Conservation (phyloP, 2,888 invertebrate genomes). For the Eucriotettix oculatus region DNA sequence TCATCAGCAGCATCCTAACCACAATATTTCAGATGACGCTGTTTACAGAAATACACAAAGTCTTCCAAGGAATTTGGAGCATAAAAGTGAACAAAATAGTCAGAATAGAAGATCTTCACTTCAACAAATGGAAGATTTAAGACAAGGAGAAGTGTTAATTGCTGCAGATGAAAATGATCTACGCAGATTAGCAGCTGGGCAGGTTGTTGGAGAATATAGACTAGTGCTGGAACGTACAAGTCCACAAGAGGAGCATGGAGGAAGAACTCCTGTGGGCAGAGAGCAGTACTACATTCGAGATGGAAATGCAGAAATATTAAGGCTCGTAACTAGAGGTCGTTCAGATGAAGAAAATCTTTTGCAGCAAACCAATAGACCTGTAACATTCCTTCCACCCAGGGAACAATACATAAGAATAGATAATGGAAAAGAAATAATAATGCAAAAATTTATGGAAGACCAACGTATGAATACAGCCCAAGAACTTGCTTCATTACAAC, state of each 20-base stretch:
- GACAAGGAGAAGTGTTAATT: not conserved
- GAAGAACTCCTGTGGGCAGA: constrained; percentile 19
- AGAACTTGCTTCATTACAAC: not conserved
- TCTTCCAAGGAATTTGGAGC: not conserved
- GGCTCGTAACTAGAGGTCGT: constrained; percentile 58
- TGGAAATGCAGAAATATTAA: constrained; percentile 68
- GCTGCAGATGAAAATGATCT: not conserved
- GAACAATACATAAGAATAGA: constrained; percentile 44
- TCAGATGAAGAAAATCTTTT: constrained; percentile 31
- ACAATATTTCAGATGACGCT: not conserved
- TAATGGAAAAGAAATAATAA: constrained; percentile 68
- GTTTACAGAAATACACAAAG: too few relatives aligned
- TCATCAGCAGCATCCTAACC: not conserved
- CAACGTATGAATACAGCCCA: constrained; percentile 21
- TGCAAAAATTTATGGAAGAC: constrained; percentile 72
- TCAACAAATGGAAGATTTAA: not conserved
- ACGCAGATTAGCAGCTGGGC: not conserved
- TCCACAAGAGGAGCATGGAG: not conserved
- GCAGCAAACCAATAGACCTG: not conserved
- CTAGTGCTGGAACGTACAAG: not conserved
- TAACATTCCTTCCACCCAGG: not conserved
- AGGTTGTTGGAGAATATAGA: not conserved
- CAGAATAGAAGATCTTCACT: not conserved
- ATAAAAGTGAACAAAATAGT: not conserved
- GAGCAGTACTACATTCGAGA: constrained; percentile 68